A percentile compares a stretch with the other conserved stretches of the same genome.
phyloP scores from a whole-genome alignment of 2,888 invertebrate genomes.

The Drosophila colorata region DNA sequence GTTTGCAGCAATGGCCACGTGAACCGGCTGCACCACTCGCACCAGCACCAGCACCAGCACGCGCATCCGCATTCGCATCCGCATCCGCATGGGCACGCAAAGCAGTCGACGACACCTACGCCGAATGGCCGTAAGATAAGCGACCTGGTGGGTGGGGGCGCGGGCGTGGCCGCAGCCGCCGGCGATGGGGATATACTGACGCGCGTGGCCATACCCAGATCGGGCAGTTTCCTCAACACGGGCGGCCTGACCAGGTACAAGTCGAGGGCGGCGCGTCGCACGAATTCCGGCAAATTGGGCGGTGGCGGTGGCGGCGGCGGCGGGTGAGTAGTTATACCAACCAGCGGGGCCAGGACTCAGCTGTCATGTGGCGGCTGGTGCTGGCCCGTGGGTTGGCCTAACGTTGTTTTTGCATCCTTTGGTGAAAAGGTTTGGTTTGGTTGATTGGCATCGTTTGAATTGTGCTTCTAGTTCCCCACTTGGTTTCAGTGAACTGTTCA shows the following conservation, averaged over 20 bases:
- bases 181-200: conserved; percentile 94
- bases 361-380: conserved; percentile 3
- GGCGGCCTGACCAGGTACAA: conserved; percentile 92
- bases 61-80: conserved; percentile 43
- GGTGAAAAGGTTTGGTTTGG: conserved; percentile 80
- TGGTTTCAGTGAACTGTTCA: conserved; percentile 94
- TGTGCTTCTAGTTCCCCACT: conserved; percentile 90
- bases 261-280: conserved; percentile 86
- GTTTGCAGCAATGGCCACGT: conserved; percentile 71
- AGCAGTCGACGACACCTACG: conserved; percentile 47
- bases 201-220: conserved; percentile 93
- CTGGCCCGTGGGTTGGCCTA: conserved; percentile 48
- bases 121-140: conserved; percentile 40
- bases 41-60: conserved; percentile 36
- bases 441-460: conserved; percentile 80
- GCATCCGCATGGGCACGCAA: conserved; percentile 47
- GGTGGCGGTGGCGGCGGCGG: conserved; percentile 76
- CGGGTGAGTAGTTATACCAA: conserved; percentile 73
- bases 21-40: conserved; percentile 49
- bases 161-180: conserved; percentile 86
- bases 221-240: conserved; percentile 93
- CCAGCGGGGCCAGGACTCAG: conserved; percentile 47
- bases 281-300: conserved; percentile 85
- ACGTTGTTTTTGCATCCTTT: conserved; percentile 61
- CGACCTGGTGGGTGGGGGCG: conserved; percentile 38